These are phyloP conservation scores for Meloidogyne floridensis DNA, from an alignment of 1,140 invertebrate genomes.

Conservation along the genomic window DNA sequence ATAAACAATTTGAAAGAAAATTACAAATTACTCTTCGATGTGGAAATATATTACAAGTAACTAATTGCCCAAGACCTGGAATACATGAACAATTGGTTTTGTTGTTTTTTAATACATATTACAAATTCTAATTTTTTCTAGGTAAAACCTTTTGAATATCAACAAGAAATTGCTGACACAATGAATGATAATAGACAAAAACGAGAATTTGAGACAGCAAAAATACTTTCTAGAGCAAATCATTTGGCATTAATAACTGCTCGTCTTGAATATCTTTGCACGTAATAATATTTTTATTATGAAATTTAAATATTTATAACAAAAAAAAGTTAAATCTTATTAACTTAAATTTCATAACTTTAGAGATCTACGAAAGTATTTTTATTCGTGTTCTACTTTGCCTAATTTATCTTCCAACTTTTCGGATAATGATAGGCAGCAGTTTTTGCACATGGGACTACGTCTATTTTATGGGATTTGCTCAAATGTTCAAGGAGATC, in stretches of 20 bases:
- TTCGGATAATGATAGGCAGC: not conserved
- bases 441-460: constrained; percentile 29
- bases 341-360: not conserved
- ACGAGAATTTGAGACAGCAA: constrained; percentile 40
- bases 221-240: constrained; percentile 34
- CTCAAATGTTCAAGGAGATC: constrained; percentile 25
- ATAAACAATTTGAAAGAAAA: constrained; percentile 28
- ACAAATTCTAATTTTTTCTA: not conserved
- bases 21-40: constrained; percentile 36
- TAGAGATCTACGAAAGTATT: not conserved
- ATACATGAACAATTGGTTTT: constrained; percentile 17
- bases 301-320: not conserved
- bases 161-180: constrained; percentile 33
- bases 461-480: constrained; percentile 44
- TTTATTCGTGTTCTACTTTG: not conserved
- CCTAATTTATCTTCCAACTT: constrained; percentile 25
- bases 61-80: constrained; percentile 34
- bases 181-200: constrained; percentile 52
- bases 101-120: not conserved
- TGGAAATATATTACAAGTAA: constrained; percentile 35
- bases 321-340: too few species aligned
- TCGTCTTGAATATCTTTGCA: constrained; percentile 46
- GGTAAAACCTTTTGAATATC: constrained; percentile 35
- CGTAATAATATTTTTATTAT: constrained; percentile 16
- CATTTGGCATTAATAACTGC: constrained; percentile 39